Evolutionary conservation across 2,888 invertebrate genomes (phyloP).

Genomic region (Penaeus monodon): DNA sequence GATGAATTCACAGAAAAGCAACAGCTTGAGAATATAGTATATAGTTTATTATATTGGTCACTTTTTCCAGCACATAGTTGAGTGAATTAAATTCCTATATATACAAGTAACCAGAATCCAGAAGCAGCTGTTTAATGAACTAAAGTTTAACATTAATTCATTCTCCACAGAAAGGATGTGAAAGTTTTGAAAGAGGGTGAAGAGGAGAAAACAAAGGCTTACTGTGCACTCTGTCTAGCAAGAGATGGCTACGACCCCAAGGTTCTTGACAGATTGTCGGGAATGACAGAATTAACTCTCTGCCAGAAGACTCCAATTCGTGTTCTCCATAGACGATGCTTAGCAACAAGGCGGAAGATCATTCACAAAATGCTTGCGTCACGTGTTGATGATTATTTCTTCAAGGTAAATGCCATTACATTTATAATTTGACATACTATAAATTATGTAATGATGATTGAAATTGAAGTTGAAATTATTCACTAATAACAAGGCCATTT

Average conservation of each 20-base stretch:
- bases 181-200: constrained; percentile 84
- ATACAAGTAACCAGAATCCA: not conserved
- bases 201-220: constrained; percentile 87
- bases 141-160: not conserved
- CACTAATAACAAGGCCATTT: not conserved
- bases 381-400: constrained; percentile 71
- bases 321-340: constrained; percentile 87
- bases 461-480: too few relatives aligned
- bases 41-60: too few relatives aligned
- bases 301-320: constrained; percentile 90
- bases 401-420: constrained; percentile 51
- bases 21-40: too few relatives aligned
- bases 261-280: constrained; percentile 73
- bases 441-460: too few relatives aligned
- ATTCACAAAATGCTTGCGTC: constrained; percentile 79
- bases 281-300: constrained; percentile 75
- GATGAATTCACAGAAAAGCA: too few relatives aligned
- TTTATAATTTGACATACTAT: too few relatives aligned
- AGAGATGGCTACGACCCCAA: constrained; percentile 70
- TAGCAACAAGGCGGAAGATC: constrained; percentile 78
- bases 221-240: constrained; percentile 83
- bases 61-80: too few relatives aligned
- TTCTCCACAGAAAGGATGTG: constrained; percentile 43
- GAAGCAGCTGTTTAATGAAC: too few relatives aligned
- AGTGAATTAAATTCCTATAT: too few relatives aligned